phyloP scores from a whole-genome alignment of 2,888 invertebrate genomes.

The Drosophila mimetica region DNA sequence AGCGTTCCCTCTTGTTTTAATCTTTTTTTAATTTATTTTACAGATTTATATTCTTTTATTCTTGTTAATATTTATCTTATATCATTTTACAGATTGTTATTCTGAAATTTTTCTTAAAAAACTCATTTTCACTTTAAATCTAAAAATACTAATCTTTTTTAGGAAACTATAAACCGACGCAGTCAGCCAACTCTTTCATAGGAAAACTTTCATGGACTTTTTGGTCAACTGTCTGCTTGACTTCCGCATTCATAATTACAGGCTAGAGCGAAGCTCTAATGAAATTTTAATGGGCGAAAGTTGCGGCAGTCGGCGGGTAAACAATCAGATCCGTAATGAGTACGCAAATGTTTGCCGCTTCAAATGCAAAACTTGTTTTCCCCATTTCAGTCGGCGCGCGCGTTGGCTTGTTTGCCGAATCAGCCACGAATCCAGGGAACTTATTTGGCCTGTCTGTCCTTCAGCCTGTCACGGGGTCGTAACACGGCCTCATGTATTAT shows the following conservation, averaged over 20 bases:
- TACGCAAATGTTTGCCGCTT: constrained; percentile 40
- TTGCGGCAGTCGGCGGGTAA: constrained; percentile 24
- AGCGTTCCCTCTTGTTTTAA: too few relatives aligned
- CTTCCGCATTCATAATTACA: constrained; percentile 53
- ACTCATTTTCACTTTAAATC: too few relatives aligned
- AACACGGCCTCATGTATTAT: constrained; percentile 63
- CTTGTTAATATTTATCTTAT: too few relatives aligned
- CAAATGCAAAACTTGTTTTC: constrained; percentile 51
- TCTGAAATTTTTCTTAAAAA: too few relatives aligned
- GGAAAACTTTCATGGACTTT: constrained; percentile 38
- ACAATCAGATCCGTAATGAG: constrained; percentile 57
- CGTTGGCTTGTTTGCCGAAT: constrained; percentile 28
- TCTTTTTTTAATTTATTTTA: too few relatives aligned
- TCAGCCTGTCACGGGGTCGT: constrained; percentile 28
- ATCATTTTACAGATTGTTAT: too few relatives aligned
- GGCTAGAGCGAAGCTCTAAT: constrained; percentile 52
- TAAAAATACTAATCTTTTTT: too few relatives aligned
- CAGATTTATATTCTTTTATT: too few relatives aligned
- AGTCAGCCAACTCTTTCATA: constrained; percentile 23
- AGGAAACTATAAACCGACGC: too few relatives aligned
- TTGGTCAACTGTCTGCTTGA: constrained; percentile 11
- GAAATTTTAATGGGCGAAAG: constrained; percentile 67
- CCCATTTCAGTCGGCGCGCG: constrained; percentile 4
- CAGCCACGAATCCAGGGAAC: constrained; percentile 36
- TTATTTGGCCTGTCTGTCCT: constrained; percentile 29